Evolutionary conservation across 2,113 vertebrate species (phyloP), one percentile per base, ranked within the genome.

Genomic region (Morone saxatilis): DNA sequence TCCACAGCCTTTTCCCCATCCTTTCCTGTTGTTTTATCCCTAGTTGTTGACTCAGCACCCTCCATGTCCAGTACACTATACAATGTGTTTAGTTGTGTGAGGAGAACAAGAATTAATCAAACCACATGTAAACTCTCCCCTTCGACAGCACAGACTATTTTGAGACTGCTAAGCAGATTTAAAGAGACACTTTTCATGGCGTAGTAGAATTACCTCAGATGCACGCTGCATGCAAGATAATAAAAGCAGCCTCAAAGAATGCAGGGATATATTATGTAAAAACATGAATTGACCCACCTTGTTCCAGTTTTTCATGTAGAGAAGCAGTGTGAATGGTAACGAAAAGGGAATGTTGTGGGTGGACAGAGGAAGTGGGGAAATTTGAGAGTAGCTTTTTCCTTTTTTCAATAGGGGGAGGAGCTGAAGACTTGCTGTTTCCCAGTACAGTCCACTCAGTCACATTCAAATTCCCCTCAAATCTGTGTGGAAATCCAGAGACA

Each of bases 351-450:
- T 71, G 66, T 41, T 73, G 56, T 76, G 68, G 40, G 81, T 38
- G 54, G 61, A 61, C 9, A 84, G 22, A 89, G 85, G 84, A 91
- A 88, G 65, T 83, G 36, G 13, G 22, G 87, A 85, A 91, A 92
- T 88, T 3, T 91, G 75, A 90, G 61, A 85, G 31, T 47, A 6
- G 1, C 5, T 4, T 56, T 10, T 60, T 47, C 43, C 76, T 83
- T 71, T 88, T 71, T 71, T 16, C 12, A 59, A 25, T 7, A 20
- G 22, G 57, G 53, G 89, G 87, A 71, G 85, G 90, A 36, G 83
- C 76, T 71, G 10, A 48, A n/a, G 0, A 47, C n/a, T 45, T 59
- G 7, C 16, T 40, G 40, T 65, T 69, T 2, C 12, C 22, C 66
- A 54, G 4, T 1, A 76, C 3, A 31, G 31, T 31, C n/a, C 20